Evolutionary conservation across 1,140 invertebrate species (phyloP).

Genomic region (Sweltsa coloradensis): DNA sequence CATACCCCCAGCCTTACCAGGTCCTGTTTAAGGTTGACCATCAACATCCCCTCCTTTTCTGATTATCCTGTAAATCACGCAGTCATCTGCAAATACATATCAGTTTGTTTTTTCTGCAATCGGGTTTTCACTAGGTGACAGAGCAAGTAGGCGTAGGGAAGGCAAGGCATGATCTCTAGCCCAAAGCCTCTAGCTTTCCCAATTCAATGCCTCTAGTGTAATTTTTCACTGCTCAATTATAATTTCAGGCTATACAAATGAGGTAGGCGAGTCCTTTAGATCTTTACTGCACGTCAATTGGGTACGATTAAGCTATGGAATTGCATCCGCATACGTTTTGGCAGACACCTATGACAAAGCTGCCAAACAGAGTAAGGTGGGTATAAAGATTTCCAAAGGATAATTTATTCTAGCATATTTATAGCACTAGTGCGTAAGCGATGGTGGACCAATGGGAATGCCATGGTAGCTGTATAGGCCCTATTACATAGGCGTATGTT

Average conservation of each 20-base stretch:
- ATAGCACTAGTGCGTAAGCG: too few species aligned
- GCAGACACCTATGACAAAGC: slow-evolving; percentile 80
- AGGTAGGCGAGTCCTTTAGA: slow-evolving; percentile 88
- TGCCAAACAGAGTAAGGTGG: slow-evolving; percentile 48
- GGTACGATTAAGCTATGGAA: slow-evolving; percentile 65
- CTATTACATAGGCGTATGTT: too few species aligned
- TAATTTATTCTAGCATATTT: background rate
- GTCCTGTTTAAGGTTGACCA: too few species aligned
- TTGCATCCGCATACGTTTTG: slow-evolving; percentile 74
- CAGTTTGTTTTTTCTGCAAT: slow-evolving; percentile 30
- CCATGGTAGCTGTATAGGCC: too few species aligned
- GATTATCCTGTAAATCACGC: too few species aligned
- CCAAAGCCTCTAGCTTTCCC: background rate
- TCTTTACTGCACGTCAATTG: slow-evolving; percentile 56
- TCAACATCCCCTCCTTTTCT: too few species aligned
- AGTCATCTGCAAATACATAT: too few species aligned
- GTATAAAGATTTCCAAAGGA: slow-evolving; percentile 11
- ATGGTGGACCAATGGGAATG: too few species aligned
- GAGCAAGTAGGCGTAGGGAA: too few species aligned
- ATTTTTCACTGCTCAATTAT: slow-evolving; percentile 11
- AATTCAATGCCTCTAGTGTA: background rate
- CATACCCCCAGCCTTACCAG: too few species aligned
- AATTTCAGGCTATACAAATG: slow-evolving; percentile 82
- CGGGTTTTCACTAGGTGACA: slow-evolving; percentile 30
- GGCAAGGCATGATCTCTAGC: background rate